Evolutionary conservation across 1,140 invertebrate genomes (phyloP).

Genomic region (Macrostomum lignano): DNA sequence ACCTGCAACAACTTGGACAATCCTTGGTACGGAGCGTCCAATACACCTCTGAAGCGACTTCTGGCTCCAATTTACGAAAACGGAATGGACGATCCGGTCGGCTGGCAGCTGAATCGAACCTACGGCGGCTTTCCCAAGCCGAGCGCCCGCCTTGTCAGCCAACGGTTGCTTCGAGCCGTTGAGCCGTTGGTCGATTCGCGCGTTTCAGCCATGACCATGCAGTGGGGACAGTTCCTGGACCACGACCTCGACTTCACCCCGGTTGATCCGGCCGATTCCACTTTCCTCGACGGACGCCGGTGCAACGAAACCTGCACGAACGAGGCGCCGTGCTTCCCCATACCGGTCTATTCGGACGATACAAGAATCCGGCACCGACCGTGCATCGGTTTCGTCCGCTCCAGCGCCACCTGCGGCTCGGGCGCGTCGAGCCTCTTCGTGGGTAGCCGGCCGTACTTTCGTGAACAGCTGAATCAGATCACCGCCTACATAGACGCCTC

Average conservation of each 20-base stretch:
- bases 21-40: conserved; percentile 65
- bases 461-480: conserved; percentile 84
- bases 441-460: conserved; percentile 36
- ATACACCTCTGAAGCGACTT: conserved; percentile 53
- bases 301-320: conserved; percentile 70
- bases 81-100: conserved; percentile 67
- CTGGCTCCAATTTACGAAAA: conserved; percentile 75
- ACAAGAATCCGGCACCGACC: conserved; percentile 39
- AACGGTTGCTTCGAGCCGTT: too few relatives aligned
- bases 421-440: conserved; percentile 77
- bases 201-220: conserved; percentile 93
- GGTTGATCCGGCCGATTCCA: conserved; percentile 6
- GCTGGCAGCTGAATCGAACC: conserved; percentile 46
- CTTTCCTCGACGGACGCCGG: conserved; percentile 61
- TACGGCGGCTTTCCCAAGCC: conserved; percentile 61
- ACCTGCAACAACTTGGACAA: conserved; percentile 74
- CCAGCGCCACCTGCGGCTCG: conserved; percentile 78
- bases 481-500: conserved; percentile 85
- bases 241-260: conserved; percentile 79
- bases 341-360: conserved; percentile 57
- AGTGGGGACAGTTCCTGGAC: conserved; percentile 92
- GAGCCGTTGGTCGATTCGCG: too few relatives aligned
- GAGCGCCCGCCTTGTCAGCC: conserved; percentile 49
- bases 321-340: conserved; percentile 79
- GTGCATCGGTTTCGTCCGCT: conserved; percentile 30